Percentiles rank a stretch among this genome's conserved stretches.
Conservation (phyloP, 1,140 invertebrate species). For the Anthonomus grandis region DNA sequence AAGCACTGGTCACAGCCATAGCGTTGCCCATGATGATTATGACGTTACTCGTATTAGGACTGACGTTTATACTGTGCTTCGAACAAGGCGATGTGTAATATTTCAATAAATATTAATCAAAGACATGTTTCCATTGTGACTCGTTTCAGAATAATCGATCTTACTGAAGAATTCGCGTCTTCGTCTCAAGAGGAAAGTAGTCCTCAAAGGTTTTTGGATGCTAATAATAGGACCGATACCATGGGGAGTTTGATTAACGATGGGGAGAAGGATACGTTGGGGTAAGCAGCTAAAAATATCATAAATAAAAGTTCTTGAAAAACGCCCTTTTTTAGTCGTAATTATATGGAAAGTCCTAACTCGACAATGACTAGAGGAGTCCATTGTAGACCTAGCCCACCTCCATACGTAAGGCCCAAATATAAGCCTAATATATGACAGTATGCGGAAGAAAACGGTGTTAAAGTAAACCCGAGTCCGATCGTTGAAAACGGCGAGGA, state of each 20-base stretch:
- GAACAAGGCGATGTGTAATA: constrained; percentile 75
- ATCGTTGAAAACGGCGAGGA: constrained; percentile 13
- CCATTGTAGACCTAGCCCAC: constrained; percentile 44
- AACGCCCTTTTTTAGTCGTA: constrained; percentile 15
- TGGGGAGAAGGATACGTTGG: not conserved
- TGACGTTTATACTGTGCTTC: constrained; percentile 73
- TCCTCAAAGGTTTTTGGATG: not conserved
- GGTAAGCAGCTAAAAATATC: not conserved
- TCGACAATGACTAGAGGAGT: constrained; percentile 38
- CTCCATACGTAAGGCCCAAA: constrained; percentile 43
- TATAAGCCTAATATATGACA: constrained; percentile 43
- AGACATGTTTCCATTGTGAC: too few relatives aligned
- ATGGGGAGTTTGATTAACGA: not conserved
- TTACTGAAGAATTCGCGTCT: constrained; percentile 1
- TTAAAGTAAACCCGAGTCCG: not conserved
- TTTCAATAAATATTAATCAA: too few relatives aligned
- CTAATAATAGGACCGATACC: not conserved
- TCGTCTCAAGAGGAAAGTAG: not conserved
- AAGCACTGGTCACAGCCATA: constrained; percentile 68
- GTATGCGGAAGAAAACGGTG: constrained; percentile 16
- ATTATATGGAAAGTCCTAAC: constrained; percentile 40
- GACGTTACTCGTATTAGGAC: constrained; percentile 60
- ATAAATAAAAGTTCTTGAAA: not conserved
- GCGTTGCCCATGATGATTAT: constrained; percentile 67
- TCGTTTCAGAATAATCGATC: not conserved